phyloP scores from a whole-genome alignment of 2,113 vertebrate species.

The Corvus moneduloides region DNA sequence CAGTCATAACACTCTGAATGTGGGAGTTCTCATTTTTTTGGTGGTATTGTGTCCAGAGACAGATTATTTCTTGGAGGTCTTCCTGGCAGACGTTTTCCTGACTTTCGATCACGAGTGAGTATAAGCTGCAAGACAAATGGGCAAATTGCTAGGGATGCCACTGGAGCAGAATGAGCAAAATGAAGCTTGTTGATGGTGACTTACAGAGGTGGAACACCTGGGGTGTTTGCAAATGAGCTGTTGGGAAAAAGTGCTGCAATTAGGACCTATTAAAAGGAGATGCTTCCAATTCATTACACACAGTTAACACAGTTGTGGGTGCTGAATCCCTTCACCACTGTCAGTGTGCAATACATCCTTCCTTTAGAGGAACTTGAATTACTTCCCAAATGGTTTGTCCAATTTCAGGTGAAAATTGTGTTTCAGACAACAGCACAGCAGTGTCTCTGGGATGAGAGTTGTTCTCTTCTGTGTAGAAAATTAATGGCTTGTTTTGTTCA shows the following conservation, averaged over 20 bases:
- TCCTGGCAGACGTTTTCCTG: not conserved
- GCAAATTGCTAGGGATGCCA: not conserved
- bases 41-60: not conserved
- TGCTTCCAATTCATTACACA: not conserved
- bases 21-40: not conserved
- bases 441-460: not conserved
- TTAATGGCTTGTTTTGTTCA: conserved; percentile 48
- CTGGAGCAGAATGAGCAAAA: not conserved
- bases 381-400: not conserved
- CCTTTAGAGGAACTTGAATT: conserved; percentile 21
- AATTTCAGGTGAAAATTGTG: conserved; percentile 33
- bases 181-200: not conserved
- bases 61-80: not conserved
- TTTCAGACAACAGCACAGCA: conserved; percentile 52
- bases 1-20: not conserved
- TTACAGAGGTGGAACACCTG: not conserved
- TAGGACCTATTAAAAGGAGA: not conserved
- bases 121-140: not conserved
- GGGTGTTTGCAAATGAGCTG: not conserved
- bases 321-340: not conserved
- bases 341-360: not conserved
- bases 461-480: conserved; percentile 30
- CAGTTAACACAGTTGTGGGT: not conserved
- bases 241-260: not conserved
- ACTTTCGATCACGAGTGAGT: not conserved